A percentile compares a stretch with the other conserved stretches of the same genome.
These are phyloP conservation scores for Pseudanteris insignis DNA, from an alignment of 2,888 invertebrate genomes.

Conservation along the genomic window DNA sequence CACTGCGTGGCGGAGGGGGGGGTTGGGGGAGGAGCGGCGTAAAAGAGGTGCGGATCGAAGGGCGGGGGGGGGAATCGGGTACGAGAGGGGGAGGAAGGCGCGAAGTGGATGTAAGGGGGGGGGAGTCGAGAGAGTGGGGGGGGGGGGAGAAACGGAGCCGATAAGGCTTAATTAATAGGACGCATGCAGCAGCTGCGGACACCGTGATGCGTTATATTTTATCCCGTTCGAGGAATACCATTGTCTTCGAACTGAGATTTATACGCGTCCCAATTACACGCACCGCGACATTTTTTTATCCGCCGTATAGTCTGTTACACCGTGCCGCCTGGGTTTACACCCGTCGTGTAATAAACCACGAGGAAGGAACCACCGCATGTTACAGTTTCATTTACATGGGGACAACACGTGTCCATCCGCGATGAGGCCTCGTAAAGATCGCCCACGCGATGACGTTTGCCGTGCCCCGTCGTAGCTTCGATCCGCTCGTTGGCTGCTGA, in stretches of 20 bases:
- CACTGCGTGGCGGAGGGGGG: too few relatives aligned
- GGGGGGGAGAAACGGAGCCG: conserved; percentile 27
- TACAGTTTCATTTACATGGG: conserved; percentile 41
- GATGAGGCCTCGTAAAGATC: conserved; percentile 51
- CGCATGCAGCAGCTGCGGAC: conserved; percentile 61
- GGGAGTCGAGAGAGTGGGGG: conserved; percentile 26
- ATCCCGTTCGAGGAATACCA: conserved; percentile 48
- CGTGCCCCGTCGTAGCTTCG: conserved; percentile 15
- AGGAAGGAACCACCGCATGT: conserved; percentile 9
- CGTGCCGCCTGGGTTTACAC: conserved; percentile 29
- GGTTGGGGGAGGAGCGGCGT: background rate
- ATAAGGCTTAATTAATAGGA: conserved; percentile 65
- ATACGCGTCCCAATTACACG: conserved; percentile 63
- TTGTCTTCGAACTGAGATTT: conserved; percentile 63
- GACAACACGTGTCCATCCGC: conserved; percentile 51
- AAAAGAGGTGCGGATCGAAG: too few relatives aligned
- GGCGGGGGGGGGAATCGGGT: background rate
- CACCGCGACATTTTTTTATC: conserved; percentile 48
- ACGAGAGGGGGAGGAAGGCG: conserved; percentile 6
- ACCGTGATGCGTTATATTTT: conserved; percentile 62
- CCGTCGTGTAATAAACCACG: conserved; percentile 32
- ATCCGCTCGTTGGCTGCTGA: conserved; percentile 47
- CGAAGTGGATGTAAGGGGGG: conserved; percentile 35
- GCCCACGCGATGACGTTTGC: conserved; percentile 47
- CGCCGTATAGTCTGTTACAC: conserved; percentile 29